Conservation (phyloP, 37 sponge, comb jelly and placozoan species). For the Aplysina aerophoba region DNA sequence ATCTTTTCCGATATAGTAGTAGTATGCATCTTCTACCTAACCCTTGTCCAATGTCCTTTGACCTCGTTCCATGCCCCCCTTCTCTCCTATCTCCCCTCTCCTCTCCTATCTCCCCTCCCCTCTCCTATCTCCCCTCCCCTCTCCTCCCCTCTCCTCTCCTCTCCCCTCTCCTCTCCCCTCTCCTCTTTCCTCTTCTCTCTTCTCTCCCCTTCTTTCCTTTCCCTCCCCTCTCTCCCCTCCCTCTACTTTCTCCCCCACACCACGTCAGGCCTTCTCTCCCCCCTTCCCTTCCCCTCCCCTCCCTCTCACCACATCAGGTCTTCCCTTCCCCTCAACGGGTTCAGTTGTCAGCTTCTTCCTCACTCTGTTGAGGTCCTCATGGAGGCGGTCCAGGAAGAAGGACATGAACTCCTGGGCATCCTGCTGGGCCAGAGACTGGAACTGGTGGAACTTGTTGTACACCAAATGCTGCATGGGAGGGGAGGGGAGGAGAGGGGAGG, state of each 20-base stretch:
- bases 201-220: neutral
- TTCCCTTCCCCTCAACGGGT: constrained; percentile 59
- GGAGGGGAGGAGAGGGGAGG: too few relatives aligned
- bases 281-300: neutral
- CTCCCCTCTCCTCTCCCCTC: too few relatives aligned
- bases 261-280: neutral
- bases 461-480: constrained; percentile 54
- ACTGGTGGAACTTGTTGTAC: constrained; percentile 41
- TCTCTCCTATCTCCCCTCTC: too few relatives aligned
- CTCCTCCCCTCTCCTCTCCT: too few relatives aligned
- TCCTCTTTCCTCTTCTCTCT: too few relatives aligned
- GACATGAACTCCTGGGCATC: constrained; percentile 92
- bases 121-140: too few relatives aligned
- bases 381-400: constrained; percentile 86
- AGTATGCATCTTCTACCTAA: too few relatives aligned
- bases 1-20: too few relatives aligned
- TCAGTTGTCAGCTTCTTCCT: constrained; percentile 66
- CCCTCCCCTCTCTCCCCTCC: neutral
- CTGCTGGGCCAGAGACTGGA: constrained; percentile 75
- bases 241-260: constrained; percentile 3
- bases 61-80: too few relatives aligned
- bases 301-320: constrained; percentile 46
- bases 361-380: constrained; percentile 91
- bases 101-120: too few relatives aligned
- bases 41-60: too few relatives aligned